These are phyloP conservation scores for Melanchra persicariae DNA, from an alignment of 2,888 invertebrate species.

Conservation along the genomic window DNA sequence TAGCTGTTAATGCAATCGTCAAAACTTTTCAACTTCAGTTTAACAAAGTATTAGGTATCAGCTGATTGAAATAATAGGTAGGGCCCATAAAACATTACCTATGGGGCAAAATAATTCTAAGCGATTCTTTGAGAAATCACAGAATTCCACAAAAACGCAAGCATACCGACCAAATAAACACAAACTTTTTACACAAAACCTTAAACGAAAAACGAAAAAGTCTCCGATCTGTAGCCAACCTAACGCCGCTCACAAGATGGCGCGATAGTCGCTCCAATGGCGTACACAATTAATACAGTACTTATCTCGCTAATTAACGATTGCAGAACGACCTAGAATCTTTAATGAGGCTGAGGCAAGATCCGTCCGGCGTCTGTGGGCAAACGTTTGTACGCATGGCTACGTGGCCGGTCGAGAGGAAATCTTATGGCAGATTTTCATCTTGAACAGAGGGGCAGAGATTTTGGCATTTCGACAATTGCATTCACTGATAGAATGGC, in stretches of 20 bases:
- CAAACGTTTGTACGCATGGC: conserved; percentile 64
- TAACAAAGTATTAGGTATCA: not conserved
- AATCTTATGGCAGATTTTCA: conserved; percentile 47
- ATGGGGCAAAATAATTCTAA: no score
- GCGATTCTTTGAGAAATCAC: not conserved
- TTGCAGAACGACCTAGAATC: conserved; percentile 90
- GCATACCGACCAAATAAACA: not conserved
- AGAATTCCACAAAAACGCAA: not conserved
- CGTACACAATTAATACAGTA: conserved; percentile 89
- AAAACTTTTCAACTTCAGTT: not conserved
- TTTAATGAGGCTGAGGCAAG: conserved; percentile 89
- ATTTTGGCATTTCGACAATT: no score
- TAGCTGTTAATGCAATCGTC: not conserved
- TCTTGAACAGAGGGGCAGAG: no score
- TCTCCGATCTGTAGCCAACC: conserved; percentile 38
- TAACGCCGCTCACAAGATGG: conserved; percentile 75
- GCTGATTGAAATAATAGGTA: no score
- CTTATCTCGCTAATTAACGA: conserved; percentile 90
- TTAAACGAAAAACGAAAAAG: conserved; percentile 23
- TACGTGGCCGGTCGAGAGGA: conserved; percentile 38
- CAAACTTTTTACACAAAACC: conserved; percentile 6
- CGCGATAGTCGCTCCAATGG: conserved; percentile 85
- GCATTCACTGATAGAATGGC: no score
- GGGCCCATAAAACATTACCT: not conserved
- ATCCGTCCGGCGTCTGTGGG: conserved; percentile 78